Conservation (phyloP, 2,888 invertebrate species). For the Megastigmus dorsalis region DNA sequence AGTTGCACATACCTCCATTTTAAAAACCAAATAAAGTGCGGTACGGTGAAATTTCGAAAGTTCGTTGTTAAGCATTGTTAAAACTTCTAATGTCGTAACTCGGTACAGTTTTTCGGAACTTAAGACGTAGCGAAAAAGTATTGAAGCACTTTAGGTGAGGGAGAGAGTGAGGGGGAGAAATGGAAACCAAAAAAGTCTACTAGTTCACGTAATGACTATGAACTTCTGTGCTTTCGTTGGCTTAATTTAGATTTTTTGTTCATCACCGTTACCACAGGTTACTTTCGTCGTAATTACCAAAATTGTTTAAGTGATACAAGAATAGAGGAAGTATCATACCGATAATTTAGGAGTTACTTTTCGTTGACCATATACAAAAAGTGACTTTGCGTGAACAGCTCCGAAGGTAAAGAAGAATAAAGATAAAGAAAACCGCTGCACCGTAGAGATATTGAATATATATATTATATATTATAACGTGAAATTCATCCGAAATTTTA, state of each 20-base stretch:
- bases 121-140: constrained; percentile 3
- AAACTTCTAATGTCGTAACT: constrained; percentile 9
- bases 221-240: background rate
- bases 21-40: constrained; percentile 29
- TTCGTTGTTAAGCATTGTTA: constrained; percentile 40
- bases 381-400: constrained; percentile 12
- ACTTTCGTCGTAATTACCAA: too few species aligned
- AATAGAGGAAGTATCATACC: too few species aligned
- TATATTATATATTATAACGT: constrained; percentile 13
- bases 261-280: too few species aligned
- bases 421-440: constrained; percentile 22
- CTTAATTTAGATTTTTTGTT: background rate
- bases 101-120: constrained; percentile 12
- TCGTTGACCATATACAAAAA: background rate
- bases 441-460: constrained; percentile 26
- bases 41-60: constrained; percentile 49
- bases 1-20: constrained; percentile 28
- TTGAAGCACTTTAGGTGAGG: constrained; percentile 12
- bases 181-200: constrained; percentile 7
- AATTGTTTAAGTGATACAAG: too few species aligned
- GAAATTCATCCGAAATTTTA: constrained; percentile 47
- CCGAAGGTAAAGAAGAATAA: constrained; percentile 5
- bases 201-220: background rate
- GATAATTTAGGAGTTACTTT: background rate
- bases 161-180: too few species aligned